A percentile compares a stretch with the other conserved stretches of the same genome.
These are phyloP conservation scores for Lepilemur ruficaudatus DNA, from an alignment of 2,797 vertebrate species.

Conservation along the genomic window DNA sequence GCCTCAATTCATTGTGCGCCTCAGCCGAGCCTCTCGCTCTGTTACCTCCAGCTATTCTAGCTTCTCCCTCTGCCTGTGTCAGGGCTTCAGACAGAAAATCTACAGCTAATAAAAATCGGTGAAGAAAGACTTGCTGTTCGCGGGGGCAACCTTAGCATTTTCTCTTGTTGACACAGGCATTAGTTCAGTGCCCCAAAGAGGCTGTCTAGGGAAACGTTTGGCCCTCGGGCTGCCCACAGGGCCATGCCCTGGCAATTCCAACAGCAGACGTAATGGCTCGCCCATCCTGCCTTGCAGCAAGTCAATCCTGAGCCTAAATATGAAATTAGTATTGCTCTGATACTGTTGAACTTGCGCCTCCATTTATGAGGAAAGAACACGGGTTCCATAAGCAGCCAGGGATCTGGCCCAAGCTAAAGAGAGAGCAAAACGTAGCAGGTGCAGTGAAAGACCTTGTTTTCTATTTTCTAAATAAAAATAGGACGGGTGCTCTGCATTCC, in stretches of 20 bases:
- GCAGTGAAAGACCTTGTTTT: background rate
- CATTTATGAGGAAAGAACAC: background rate
- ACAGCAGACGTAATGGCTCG: background rate
- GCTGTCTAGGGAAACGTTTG: background rate
- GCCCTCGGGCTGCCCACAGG: background rate
- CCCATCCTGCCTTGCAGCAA: background rate
- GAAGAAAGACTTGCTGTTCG: background rate
- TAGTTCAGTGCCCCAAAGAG: background rate
- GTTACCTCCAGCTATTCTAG: background rate
- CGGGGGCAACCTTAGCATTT: background rate
- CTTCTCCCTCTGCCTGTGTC: background rate
- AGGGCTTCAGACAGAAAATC: background rate
- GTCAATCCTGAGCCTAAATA: background rate
- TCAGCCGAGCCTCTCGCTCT: background rate
- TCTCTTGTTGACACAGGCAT: background rate
- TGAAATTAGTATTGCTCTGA: conserved; percentile 26
- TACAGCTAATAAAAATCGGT: conserved; percentile 35
- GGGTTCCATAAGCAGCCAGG: background rate
- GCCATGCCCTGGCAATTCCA: background rate
- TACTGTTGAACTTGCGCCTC: background rate
- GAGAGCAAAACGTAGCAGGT: background rate
- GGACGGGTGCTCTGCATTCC: background rate
- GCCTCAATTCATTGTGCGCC: background rate
- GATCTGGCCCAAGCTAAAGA: background rate
- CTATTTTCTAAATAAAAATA: background rate